Percentiles rank a stretch among this genome's conserved stretches.
Evolutionary conservation across 1,140 invertebrate species (phyloP).

Genomic region (Cotesia vestalis): DNA sequence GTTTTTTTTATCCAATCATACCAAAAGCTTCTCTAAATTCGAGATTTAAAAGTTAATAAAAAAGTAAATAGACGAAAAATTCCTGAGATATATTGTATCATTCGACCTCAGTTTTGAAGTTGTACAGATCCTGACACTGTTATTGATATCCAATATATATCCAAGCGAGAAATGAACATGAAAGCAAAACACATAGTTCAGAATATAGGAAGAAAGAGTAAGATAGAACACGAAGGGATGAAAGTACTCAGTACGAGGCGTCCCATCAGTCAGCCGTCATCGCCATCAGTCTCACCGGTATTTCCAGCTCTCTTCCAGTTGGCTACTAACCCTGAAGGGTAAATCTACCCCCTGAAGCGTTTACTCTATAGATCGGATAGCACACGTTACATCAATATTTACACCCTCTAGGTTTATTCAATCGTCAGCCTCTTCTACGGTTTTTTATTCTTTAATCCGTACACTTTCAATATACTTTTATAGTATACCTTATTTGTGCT

Average conservation of each 20-base stretch:
- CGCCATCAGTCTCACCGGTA: slow-evolving; percentile 38
- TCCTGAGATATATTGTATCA: not conserved
- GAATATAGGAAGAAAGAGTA: slow-evolving; percentile 5
- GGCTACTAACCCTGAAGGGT: slow-evolving; percentile 22
- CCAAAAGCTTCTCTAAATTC: too few relatives aligned
- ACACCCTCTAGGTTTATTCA: slow-evolving; percentile 22
- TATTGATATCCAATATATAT: slow-evolving; percentile 50
- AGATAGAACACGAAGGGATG: slow-evolving; percentile 1
- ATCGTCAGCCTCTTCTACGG: not conserved
- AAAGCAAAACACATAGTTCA: not conserved
- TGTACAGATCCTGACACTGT: slow-evolving; percentile 34
- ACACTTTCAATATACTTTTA: too few relatives aligned
- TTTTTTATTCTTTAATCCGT: not conserved
- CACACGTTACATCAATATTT: slow-evolving; percentile 40
- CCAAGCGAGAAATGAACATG: slow-evolving; percentile 29
- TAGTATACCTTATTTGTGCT: too few relatives aligned
- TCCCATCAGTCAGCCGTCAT: slow-evolving; percentile 48
- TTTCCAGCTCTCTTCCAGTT: slow-evolving; percentile 10
- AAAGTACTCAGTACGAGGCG: slow-evolving; percentile 26
- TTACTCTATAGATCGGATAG: slow-evolving; percentile 38
- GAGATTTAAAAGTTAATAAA: too few relatives aligned
- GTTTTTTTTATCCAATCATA: too few relatives aligned
- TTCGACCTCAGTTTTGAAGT: not conserved
- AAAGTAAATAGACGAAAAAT: not conserved
- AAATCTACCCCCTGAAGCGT: slow-evolving; percentile 29